Evolutionary conservation across 1,140 invertebrate genomes (phyloP).

Genomic region (Helicoverpa armigera): DNA sequence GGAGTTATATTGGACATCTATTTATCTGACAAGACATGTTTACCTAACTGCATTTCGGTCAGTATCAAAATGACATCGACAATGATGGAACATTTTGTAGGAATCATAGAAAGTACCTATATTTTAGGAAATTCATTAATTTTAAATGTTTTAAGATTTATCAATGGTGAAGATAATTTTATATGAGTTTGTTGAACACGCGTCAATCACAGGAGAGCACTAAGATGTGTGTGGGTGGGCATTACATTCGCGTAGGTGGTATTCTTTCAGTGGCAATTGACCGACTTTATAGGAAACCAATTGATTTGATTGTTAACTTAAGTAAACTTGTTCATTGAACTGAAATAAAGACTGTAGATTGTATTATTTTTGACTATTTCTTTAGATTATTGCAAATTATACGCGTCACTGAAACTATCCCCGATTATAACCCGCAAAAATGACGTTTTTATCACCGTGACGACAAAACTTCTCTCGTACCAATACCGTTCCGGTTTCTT

Average conservation of each 20-base stretch:
- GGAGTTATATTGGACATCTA: neutral
- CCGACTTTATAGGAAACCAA: slow-evolving; percentile 37
- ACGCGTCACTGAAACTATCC: slow-evolving; percentile 28
- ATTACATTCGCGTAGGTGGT: slow-evolving; percentile 34
- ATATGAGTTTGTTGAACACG: neutral
- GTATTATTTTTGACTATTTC: neutral
- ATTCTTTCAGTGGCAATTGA: slow-evolving; percentile 3
- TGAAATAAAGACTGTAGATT: neutral
- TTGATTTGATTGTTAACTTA: slow-evolving; percentile 15
- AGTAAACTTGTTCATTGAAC: slow-evolving; percentile 17
- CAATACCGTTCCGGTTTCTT: slow-evolving; percentile 43
- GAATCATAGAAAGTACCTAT: no score
- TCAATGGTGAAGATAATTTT: slow-evolving; percentile 7
- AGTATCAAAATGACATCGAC: no score
- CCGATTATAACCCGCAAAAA: slow-evolving; percentile 24
- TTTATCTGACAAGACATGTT: neutral
- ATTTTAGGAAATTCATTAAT: neutral
- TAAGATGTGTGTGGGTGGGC: neutral
- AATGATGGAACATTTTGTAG: no score
- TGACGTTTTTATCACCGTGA: slow-evolving; percentile 29
- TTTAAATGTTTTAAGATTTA: slow-evolving; percentile 5
- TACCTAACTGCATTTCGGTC: no score
- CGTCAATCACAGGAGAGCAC: slow-evolving; percentile 19
- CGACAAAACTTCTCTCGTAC: slow-evolving; percentile 10
- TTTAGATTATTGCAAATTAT: slow-evolving; percentile 10